Conservation (phyloP, 2,888 invertebrate genomes). For the Clivina fossor region DNA sequence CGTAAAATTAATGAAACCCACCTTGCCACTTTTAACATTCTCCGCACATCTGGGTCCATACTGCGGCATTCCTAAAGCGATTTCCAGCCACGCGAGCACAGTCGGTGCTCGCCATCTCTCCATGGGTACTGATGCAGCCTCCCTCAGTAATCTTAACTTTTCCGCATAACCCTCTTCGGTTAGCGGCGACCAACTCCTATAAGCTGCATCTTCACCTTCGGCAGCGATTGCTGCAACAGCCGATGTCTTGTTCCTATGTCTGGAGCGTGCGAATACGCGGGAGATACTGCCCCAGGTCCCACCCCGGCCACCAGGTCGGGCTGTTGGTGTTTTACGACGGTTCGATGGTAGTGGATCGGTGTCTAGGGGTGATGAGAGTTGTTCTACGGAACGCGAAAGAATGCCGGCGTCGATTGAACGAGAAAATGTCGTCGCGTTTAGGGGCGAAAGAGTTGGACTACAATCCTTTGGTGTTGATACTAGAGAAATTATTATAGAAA, state of each 20-base stretch:
- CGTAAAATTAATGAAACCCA: no score
- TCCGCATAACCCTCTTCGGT: conserved; percentile 74
- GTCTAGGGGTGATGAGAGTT: conserved; percentile 77
- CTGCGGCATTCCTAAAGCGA: conserved; percentile 92
- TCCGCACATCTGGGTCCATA: conserved; percentile 88
- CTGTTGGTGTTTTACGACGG: conserved; percentile 48
- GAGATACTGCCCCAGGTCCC: conserved; percentile 91
- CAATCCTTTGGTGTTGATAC: conserved; percentile 82
- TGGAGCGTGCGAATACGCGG: conserved; percentile 81
- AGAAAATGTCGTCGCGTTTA: conserved; percentile 75
- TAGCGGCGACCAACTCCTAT: conserved; percentile 63
- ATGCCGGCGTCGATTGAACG: conserved; percentile 71
- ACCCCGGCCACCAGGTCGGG: conserved; percentile 64
- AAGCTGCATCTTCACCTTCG: conserved; percentile 38
- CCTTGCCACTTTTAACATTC: conserved; percentile 95
- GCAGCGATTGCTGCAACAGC: conserved; percentile 49
- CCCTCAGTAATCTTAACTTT: conserved; percentile 74
- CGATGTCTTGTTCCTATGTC: conserved; percentile 75
- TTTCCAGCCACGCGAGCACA: conserved; percentile 92
- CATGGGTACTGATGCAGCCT: conserved; percentile 82
- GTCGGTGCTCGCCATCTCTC: conserved; percentile 91
- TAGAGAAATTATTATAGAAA: conserved; percentile 52
- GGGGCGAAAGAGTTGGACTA: conserved; percentile 80
- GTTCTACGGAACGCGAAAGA: conserved; percentile 75
- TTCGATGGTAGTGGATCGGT: conserved; percentile 62